Base-by-base conservation (phyloP, 2,797 vertebrate genomes). In the Vespertilio murinus region DNA sequence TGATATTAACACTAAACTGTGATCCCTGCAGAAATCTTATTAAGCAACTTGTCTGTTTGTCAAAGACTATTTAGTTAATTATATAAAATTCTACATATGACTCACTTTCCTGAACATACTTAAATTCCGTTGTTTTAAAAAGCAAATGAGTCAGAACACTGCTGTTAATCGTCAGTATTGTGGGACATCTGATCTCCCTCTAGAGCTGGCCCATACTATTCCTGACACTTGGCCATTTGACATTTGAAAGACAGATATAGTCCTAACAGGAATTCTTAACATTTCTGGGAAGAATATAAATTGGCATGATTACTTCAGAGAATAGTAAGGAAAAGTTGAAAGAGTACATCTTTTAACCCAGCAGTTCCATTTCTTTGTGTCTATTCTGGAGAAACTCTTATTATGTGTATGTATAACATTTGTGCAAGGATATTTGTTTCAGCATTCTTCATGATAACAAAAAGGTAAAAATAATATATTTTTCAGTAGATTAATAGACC, bases 31-130 rank as follows among this genome's bases (percentile, higher is more conserved):
- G 67, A 93, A 75, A 38, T 92, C 74, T 67, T 94, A 69, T 64
- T 81, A 86, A 67, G 45, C 25, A 79, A 2, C n/a, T 18, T 90
- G n/a, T 74, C 13, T 83, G 1, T 67, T 45, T 90, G 20, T 73
- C 49, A 82, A 40, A 56, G 64, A 59, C 9, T 13, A 1, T 85
- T 83, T 73, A 49, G 65, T 81, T 93, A 69, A 70, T 22, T 61
- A 7, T 59, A 69, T 70, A 25, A 70, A 61, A 67, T 82, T 93
- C 78, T 61, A 30, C 12, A 61, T 61, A 61, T 61, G 71, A 23
- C 79, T 93, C 23, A 75, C 78, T 92, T 73, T 91, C 30, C 23
- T 81, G 25, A 90, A 59, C 40, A 64, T 93, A 80, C 52, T 64
- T 59, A 70, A 78, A 70, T 33, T 78, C 23, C 11, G 16, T 23